Base-by-base conservation (phyloP, 2,888 invertebrate genomes). In the Sialis fuliginosa region DNA sequence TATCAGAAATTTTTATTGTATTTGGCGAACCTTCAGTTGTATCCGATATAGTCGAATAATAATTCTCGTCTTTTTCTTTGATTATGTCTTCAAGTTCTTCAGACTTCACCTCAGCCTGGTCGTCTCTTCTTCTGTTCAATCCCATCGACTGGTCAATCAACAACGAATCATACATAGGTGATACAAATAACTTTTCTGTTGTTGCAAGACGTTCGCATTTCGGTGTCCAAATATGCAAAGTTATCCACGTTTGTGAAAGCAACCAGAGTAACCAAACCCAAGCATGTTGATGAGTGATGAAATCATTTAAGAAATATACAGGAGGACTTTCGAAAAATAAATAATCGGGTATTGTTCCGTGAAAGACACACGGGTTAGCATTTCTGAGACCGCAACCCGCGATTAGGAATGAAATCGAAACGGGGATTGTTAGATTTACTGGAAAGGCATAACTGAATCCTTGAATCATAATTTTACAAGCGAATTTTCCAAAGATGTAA, bases 381-480 rank as follows among this genome's bases (percentile, higher is more conserved):
- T 81, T 81, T 52, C 91, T 76, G 33, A 92, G 71, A 41, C 92
- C 91, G 57, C 93, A 93, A 4, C 85, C 84, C 7, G 88, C 82
- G 53, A 92, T 89, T 54, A 93, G 68, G 45, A 91, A 62, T 5
- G 90, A 89, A 22, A 95, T 85, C 1, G 88, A 80, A 9, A 92
- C 74, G 0, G 96, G 96, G 48, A 93, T 88, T 1, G 91, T 86
- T 51, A 97, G 74, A 63, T 89, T 90, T 6, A 97, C 85, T 0
- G 97, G 96, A 56, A 97, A 88, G 0, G 97, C 93, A 60, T 93
- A 96, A 61, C 95, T 92, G 70, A 95, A 91, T 22, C 92, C 87
- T 70, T 97, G 97, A 54, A 97, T 95, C 57, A 92, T 78, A 58
- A 95, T 92, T 68, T 93, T 93, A 68, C 95, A 93, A 4, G 92